Evolutionary conservation across 1,140 invertebrate genomes (phyloP).

Genomic region (Drosophila erecta): DNA sequence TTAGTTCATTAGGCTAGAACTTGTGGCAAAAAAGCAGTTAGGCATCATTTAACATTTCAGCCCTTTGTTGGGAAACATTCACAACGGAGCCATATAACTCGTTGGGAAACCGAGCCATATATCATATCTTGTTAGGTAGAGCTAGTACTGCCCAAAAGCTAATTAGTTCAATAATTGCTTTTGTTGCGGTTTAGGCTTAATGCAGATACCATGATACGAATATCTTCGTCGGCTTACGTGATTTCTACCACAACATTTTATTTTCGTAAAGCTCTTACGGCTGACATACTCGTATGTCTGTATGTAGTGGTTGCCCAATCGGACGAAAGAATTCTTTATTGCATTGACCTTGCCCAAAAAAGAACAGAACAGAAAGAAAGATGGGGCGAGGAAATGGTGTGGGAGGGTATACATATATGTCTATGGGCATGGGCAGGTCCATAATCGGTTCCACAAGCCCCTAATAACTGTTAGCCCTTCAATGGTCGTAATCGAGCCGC

Average conservation of each 20-base stretch:
- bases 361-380: slow-evolving; percentile 16
- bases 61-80: not conserved
- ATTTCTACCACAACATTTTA: not conserved
- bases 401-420: too few relatives aligned
- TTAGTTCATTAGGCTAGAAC: slow-evolving; percentile 14
- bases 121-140: not conserved
- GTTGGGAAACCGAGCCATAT: not conserved
- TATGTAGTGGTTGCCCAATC: slow-evolving; percentile 20
- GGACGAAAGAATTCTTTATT: slow-evolving; percentile 43
- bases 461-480: slow-evolving; percentile 41
- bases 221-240: not conserved
- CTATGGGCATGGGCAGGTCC: slow-evolving; percentile 42
- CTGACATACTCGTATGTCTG: slow-evolving; percentile 4
- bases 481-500: slow-evolving; percentile 9
- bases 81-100: not conserved
- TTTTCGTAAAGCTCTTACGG: too few relatives aligned
- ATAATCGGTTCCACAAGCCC: slow-evolving; percentile 22
- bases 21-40: too few relatives aligned
- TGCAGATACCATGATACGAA: too few relatives aligned
- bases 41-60: too few relatives aligned
- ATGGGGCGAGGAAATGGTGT: slow-evolving; percentile 37
- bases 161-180: not conserved
- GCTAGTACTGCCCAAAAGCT: not conserved
- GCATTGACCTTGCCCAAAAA: slow-evolving; percentile 77
- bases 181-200: too few relatives aligned